These are phyloP conservation scores for Danio rerio DNA, from an alignment of 2,113 vertebrate genomes.

Conservation along the genomic window DNA sequence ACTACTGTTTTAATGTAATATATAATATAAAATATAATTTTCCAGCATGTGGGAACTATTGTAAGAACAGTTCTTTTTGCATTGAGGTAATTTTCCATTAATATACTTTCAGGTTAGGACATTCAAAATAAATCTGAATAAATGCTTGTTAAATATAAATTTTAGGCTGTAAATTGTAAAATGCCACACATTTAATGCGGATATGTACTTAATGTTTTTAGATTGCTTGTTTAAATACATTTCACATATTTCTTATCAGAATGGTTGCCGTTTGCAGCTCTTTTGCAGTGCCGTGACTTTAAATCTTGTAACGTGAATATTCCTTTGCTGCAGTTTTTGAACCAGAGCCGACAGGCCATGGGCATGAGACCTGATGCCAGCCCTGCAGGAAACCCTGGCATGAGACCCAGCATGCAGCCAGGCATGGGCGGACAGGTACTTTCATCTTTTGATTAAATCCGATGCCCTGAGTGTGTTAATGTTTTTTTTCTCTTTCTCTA, in stretches of 20 bases:
- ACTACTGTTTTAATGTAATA: too few relatives aligned
- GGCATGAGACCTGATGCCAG: conserved; percentile 90
- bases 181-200: not conserved
- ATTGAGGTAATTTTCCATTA: not conserved
- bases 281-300: not conserved
- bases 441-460: not conserved
- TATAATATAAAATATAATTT: too few relatives aligned
- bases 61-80: too few relatives aligned
- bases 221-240: too few relatives aligned
- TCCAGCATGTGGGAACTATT: not conserved
- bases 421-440: conserved; percentile 80
- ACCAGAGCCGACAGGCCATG: conserved; percentile 88
- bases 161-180: not conserved
- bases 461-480: not conserved
- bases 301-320: not conserved
- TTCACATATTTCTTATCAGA: too few relatives aligned
- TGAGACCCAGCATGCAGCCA: conserved; percentile 84
- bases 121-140: not conserved
- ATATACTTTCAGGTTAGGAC: not conserved
- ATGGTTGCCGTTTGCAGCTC: not conserved
- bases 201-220: not conserved
- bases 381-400: conserved; percentile 75
- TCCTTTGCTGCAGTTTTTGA: conserved; percentile 85
- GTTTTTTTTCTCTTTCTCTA: not conserved
- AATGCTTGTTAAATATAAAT: not conserved